Evolutionary conservation across 2,113 vertebrate genomes (phyloP), one percentile per base, ranked within the genome.

Genomic region (Nipponia nippon): DNA sequence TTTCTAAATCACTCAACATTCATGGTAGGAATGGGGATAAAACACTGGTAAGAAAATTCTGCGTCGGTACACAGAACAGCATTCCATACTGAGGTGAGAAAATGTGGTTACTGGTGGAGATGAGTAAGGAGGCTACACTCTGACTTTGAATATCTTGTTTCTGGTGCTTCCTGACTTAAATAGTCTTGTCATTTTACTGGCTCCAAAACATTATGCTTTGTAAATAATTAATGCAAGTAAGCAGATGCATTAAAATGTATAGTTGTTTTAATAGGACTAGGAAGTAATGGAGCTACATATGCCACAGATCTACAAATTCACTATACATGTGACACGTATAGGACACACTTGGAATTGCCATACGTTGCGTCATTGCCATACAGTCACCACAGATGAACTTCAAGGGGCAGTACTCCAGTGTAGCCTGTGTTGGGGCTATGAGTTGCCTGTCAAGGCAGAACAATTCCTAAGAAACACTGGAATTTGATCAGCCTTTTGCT

Each of bases 241-340:
- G 50, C 9, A 20, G 59, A 44, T 36, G 40, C 63, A 66, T 59
- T 81, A 30, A 36, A 81, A 83, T 3, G 10, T 56, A 2, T 58
- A 44, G 47, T 22, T 77, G 36, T 62, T 67, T 17, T 19, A 53
- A 81, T 7, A 77, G 76, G 34, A 13, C 13, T 27, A 13, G 77
- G 87, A 25, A 17, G 27, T 9, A 22, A 16, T 21, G 47, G 61
- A 62, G 56, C 59, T 70, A 2, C 3, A 0, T n/a, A 38, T 55
- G 66, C n/a, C 66, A 26, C 34, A 14, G 66, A 59, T 27, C 21
- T 44, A 32, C 59, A 66, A 10, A 52, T 72, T 17, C 21, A 3
- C 32, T 30, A 0, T 5, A 6, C 1, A 1, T 2, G 13, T 77
- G 63, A 30, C 62, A 55, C 13, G 1, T 1, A 3, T 6, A 21